These are phyloP conservation scores for Panopea generosa DNA, from an alignment of 2,888 invertebrate genomes.

Conservation along the genomic window DNA sequence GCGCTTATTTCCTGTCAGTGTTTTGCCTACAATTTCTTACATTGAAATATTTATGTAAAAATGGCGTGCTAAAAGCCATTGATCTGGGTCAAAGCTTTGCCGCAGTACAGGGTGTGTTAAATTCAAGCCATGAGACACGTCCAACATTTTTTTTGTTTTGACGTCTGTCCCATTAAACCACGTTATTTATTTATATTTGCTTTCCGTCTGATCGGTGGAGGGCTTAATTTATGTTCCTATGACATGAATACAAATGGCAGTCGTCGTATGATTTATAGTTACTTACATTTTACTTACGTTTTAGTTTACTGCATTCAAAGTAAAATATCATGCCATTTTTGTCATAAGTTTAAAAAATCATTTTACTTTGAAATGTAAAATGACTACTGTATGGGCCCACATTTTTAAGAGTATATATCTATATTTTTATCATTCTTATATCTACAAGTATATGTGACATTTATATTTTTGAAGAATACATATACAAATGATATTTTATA, in stretches of 20 bases:
- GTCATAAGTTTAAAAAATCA: too few relatives aligned
- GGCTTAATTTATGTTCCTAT: conserved; percentile 47
- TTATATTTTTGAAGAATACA: too few relatives aligned
- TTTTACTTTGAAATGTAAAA: too few relatives aligned
- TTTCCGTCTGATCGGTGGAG: conserved; percentile 52
- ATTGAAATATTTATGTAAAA: conserved; percentile 29
- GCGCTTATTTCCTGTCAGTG: conserved; percentile 8
- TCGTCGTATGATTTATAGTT: not conserved
- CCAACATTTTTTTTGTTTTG: conserved; percentile 51
- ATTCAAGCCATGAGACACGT: conserved; percentile 38
- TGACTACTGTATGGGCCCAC: too few relatives aligned
- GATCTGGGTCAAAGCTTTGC: conserved; percentile 26
- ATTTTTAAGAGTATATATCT: too few relatives aligned
- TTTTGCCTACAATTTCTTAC: conserved; percentile 12
- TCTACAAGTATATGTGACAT: too few relatives aligned
- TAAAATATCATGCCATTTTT: too few relatives aligned
- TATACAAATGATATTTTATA: too few relatives aligned
- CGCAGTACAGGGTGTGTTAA: conserved; percentile 44
- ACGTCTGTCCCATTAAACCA: conserved; percentile 57
- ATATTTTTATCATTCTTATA: too few relatives aligned
- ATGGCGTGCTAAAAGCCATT: conserved; percentile 45
- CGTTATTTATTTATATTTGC: conserved; percentile 64
- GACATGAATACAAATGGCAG: conserved; percentile 18
- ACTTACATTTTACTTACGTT: not conserved
- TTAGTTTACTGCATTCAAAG: too few relatives aligned